Evolutionary conservation across 1,140 invertebrate species (phyloP).

Genomic region (Melipona quadrifasciata): DNA sequence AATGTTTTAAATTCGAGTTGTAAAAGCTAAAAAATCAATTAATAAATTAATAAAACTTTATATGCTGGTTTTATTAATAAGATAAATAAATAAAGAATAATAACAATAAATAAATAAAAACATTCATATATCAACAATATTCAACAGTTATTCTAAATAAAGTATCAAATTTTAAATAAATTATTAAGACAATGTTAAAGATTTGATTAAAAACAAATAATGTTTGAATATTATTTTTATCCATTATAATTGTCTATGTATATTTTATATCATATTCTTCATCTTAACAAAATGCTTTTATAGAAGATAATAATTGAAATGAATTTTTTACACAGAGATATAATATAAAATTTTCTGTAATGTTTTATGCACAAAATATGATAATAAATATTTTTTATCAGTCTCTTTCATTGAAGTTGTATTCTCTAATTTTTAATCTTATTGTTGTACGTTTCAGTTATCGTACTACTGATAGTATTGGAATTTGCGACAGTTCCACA

Average conservation of each 20-base stretch:
- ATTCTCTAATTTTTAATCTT: not conserved
- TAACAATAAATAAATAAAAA: not conserved
- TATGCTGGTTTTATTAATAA: not conserved
- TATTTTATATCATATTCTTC: too few species aligned
- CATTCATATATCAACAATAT: not conserved
- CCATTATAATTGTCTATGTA: too few species aligned
- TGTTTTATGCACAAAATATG: not conserved
- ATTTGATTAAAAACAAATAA: not conserved
- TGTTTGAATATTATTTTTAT: too few species aligned
- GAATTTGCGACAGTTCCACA: slow-evolving; percentile 82
- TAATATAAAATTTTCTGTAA: not conserved
- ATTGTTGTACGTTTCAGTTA: slow-evolving; percentile 75
- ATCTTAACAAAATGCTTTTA: too few species aligned
- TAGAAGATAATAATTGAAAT: too few species aligned
- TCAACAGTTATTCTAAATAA: not conserved
- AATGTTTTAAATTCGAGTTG: not conserved
- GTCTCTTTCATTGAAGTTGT: not conserved
- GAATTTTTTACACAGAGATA: too few species aligned
- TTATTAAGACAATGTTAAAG: too few species aligned
- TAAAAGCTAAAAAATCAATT: not conserved
- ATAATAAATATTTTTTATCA: too few species aligned
- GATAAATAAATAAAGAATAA: not conserved
- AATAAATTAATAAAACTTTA: not conserved
- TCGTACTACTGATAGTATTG: slow-evolving; percentile 75
- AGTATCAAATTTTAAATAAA: not conserved